phyloP scores from a whole-genome alignment of 64 coral and sea anemone species.

The Dendronephthya gigantea region DNA sequence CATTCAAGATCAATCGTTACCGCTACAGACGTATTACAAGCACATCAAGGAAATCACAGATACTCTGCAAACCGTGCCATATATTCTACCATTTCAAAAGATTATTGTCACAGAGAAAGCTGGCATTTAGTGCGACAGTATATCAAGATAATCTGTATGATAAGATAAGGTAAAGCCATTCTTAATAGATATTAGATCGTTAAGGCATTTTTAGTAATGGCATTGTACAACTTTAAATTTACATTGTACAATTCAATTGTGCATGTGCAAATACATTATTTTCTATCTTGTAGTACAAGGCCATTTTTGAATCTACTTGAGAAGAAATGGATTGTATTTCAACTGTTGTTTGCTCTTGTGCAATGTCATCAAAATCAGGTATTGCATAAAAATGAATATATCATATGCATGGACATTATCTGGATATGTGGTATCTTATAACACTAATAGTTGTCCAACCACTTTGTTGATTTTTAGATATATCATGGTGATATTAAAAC shows the following conservation, averaged over 20 bases:
- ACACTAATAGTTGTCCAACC: too few species aligned
- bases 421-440: background rate
- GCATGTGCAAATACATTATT: background rate
- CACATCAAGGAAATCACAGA: conserved; percentile 73
- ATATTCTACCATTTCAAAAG: conserved; percentile 78
- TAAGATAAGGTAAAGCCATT: conserved; percentile 62
- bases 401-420: background rate
- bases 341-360: conserved; percentile 66
- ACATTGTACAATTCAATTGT: background rate
- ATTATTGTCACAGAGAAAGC: conserved; percentile 89
- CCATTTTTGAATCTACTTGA: conserved; percentile 86
- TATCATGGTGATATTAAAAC: conserved; percentile 98
- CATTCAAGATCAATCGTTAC: conserved; percentile 90
- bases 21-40: conserved; percentile 81
- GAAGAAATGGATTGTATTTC: conserved; percentile 98
- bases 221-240: too few species aligned
- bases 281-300: conserved; percentile 53
- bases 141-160: conserved; percentile 95
- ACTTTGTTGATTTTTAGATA: conserved; percentile 37
- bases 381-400: background rate
- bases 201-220: background rate
- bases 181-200: background rate
- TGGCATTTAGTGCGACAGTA: conserved; percentile 76
- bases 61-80: conserved; percentile 47
- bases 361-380: conserved; percentile 84